These are phyloP conservation scores for Cristatella mucedo DNA, from an alignment of 2,888 invertebrate genomes.

Conservation along the genomic window DNA sequence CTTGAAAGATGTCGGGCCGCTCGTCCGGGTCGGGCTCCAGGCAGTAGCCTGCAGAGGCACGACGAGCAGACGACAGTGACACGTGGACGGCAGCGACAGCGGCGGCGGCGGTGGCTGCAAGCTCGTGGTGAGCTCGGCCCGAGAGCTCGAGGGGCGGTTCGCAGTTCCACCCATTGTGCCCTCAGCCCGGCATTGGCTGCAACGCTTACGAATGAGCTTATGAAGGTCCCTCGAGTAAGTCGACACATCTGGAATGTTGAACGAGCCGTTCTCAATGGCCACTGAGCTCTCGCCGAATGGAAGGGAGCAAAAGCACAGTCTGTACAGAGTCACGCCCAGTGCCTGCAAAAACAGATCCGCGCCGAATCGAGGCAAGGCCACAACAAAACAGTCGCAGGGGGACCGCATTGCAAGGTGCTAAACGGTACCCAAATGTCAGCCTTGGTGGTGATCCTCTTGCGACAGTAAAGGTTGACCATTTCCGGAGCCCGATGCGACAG, in stretches of 20 bases:
- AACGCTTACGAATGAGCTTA: constrained; percentile 52
- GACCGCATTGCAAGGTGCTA: too few species aligned
- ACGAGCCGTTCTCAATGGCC: constrained; percentile 74
- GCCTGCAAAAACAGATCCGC: too few species aligned
- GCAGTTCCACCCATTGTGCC: too few species aligned
- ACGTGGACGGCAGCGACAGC: too few species aligned
- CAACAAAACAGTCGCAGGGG: too few species aligned
- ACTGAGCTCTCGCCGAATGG: constrained; percentile 79
- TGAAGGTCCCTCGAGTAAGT: constrained; percentile 55
- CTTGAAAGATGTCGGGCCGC: constrained; percentile 73
- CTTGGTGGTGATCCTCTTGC: constrained; percentile 65
- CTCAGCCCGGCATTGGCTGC: too few species aligned
- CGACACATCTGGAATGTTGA: constrained; percentile 64
- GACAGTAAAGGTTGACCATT: constrained; percentile 78
- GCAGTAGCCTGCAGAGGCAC: constrained; percentile 5
- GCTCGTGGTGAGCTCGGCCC: too few species aligned
- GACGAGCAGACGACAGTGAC: too few species aligned
- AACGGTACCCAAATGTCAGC: constrained; percentile 78
- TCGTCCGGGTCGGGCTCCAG: constrained; percentile 63
- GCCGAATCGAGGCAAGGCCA: too few species aligned
- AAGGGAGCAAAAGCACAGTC: constrained; percentile 69
- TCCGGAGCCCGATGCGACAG: constrained; percentile 74
- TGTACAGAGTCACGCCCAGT: constrained; percentile 69
- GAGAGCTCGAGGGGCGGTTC: too few species aligned
- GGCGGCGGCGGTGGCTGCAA: too few species aligned